Percentiles rank a stretch among this genome's conserved stretches.
These are phyloP conservation scores for Gobiocypris rarus DNA, from an alignment of 2,113 vertebrate genomes.

Conservation along the genomic window DNA sequence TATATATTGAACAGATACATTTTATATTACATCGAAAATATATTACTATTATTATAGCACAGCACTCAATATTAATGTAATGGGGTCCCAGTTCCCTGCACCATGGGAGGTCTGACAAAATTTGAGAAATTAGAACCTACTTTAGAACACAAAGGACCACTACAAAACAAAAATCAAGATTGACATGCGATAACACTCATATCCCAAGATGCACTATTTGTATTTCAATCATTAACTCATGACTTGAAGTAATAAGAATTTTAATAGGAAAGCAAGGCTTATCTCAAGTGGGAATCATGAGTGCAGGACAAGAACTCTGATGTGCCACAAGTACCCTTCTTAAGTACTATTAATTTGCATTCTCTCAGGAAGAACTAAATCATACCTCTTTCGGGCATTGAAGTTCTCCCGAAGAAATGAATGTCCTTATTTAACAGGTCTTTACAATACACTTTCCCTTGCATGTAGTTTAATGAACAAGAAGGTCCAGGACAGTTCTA, in stretches of 20 bases:
- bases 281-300: constrained; percentile 31
- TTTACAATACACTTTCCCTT: constrained; percentile 16
- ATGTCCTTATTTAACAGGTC: background rate
- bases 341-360: constrained; percentile 44
- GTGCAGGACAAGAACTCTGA: constrained; percentile 5
- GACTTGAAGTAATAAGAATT: constrained; percentile 39
- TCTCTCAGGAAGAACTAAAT: constrained; percentile 15
- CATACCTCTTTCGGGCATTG: background rate
- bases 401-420: constrained; percentile 5
- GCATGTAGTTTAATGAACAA: constrained; percentile 15
- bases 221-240: constrained; percentile 29
- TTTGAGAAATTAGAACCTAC: too few species aligned
- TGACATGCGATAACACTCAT: constrained; percentile 13
- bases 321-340: constrained; percentile 1
- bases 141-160: too few species aligned
- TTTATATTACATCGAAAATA: too few species aligned
- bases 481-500: background rate
- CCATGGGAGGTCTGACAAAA: too few species aligned
- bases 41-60: too few species aligned
- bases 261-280: constrained; percentile 27
- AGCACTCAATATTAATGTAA: too few species aligned
- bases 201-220: background rate
- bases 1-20: too few species aligned
- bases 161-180: constrained; percentile 32
- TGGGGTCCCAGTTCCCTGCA: too few species aligned